Base-by-base conservation (phyloP, 2,888 invertebrate species). In the Carabus problematicus region DNA sequence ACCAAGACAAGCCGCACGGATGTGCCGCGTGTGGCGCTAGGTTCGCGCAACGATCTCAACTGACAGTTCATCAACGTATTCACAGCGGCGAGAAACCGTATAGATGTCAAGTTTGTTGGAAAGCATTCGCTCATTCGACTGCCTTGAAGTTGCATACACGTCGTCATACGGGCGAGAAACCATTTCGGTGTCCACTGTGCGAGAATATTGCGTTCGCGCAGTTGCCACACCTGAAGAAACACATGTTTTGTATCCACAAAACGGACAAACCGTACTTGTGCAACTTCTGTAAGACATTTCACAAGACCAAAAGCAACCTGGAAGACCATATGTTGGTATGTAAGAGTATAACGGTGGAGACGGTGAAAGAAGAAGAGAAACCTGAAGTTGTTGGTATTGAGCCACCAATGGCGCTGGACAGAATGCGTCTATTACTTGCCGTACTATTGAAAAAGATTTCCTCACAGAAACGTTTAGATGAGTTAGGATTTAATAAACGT, bases 31-130 rank as follows among this genome's bases (percentile, higher is more conserved):
- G 94, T 78, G 90, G 91, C 1, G 89, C 91, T 60, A 83, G 88
- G 40, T 95, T 95, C 76, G 92, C 91, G 0, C 94, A 94, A 78
- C 89, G 92, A 71, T 93, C 93, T 0, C 94, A 95, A 77, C 80
- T 93, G 72, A 93, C 90, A 9, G 94, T 94, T 0, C 94, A 95
- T 75, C 89, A 90, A 77, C 85, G 94, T 12, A 90, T 89, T n/a
- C 95, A 95, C 77, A 91, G 92, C 0, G 94, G 94, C 0, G 93
- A 90, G 73, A 85, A 92, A 63, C 95, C 95, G 0, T 95, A 93
- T 77, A 84, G 88, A 14, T 95, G 95, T 80, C 88, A 89, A 75
- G 93, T 94, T 68, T 93, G 93, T 78, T 86, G 88, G 82, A 88
- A 89, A 72, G 88, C 89, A 0, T 95, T 94, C 78, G 89, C 93